phyloP scores from a whole-genome alignment of 2,888 invertebrate genomes.

The Amblyjoppa fuscipennis region DNA sequence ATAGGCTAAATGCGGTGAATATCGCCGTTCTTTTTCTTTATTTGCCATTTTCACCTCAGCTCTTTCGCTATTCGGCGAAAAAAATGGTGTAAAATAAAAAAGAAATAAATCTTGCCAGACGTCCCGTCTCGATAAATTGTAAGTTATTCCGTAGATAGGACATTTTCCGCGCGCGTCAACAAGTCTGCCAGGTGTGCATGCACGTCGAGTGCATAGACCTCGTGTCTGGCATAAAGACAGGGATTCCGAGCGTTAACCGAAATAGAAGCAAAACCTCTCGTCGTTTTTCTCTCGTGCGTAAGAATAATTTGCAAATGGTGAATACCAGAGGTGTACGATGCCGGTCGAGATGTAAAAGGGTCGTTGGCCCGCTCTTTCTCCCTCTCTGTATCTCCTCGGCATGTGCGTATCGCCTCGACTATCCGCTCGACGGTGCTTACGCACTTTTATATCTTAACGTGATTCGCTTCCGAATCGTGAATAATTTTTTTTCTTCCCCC shows the following conservation, averaged over 20 bases:
- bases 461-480: slow-evolving; percentile 50
- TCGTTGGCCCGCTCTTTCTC: slow-evolving; percentile 35
- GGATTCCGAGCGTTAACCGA: slow-evolving; percentile 50
- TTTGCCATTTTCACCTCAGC: no score
- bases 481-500: slow-evolving; percentile 14
- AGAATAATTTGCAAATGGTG: slow-evolving; percentile 29
- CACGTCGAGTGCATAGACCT: slow-evolving; percentile 49
- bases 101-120: slow-evolving; percentile 11
- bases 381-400: background rate
- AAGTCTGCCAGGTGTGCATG: slow-evolving; percentile 65
- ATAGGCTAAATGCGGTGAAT: no score
- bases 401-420: background rate
- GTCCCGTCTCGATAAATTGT: background rate
- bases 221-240: slow-evolving; percentile 64
- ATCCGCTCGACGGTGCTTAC: slow-evolving; percentile 3
- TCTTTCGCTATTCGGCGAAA: background rate
- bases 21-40: no score
- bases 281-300: slow-evolving; percentile 30
- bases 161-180: slow-evolving; percentile 61
- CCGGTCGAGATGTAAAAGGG: slow-evolving; percentile 35
- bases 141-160: slow-evolving; percentile 50
- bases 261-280: slow-evolving; percentile 54
- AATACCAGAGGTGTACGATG: slow-evolving; percentile 1
- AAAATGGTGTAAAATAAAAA: background rate
- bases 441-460: slow-evolving; percentile 39